Evolutionary conservation across 2,888 invertebrate species (phyloP).

Genomic region (Anarsia innoxiella): DNA sequence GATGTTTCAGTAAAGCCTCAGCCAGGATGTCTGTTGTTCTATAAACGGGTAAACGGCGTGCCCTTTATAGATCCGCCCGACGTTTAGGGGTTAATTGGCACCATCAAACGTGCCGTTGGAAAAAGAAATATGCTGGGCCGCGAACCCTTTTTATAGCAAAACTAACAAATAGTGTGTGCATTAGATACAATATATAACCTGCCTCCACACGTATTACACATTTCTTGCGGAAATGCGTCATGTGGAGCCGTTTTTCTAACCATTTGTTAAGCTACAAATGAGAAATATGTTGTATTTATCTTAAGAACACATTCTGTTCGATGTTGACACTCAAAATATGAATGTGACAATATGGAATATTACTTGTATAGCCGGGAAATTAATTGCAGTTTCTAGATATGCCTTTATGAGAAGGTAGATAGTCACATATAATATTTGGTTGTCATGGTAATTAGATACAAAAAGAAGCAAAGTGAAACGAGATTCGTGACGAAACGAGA

Average conservation of each 20-base stretch:
- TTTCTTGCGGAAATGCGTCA: conserved; percentile 52
- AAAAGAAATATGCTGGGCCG: not conserved
- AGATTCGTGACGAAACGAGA: too few species aligned
- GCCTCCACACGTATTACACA: conserved; percentile 46
- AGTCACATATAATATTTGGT: too few species aligned
- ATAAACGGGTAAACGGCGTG: conserved; percentile 5
- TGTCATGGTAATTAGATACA: too few species aligned
- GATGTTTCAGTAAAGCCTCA: conserved; percentile 4
- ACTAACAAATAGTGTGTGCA: conserved; percentile 38
- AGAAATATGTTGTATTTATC: conserved; percentile 42
- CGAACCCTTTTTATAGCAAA: conserved; percentile 6
- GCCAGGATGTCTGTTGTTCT: conserved; percentile 6
- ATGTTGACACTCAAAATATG: too few species aligned
- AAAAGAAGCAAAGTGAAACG: too few species aligned
- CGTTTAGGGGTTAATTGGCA: conserved; percentile 7
- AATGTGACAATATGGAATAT: too few species aligned
- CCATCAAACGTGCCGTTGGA: conserved; percentile 9
- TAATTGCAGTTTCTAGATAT: too few species aligned
- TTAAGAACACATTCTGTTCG: conserved; percentile 23
- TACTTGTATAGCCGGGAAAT: too few species aligned
- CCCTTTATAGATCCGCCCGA: conserved; percentile 3
- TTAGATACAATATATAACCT: conserved; percentile 49
- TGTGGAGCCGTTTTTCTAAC: conserved; percentile 45
- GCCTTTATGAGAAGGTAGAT: too few species aligned
- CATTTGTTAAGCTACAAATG: conserved; percentile 42